Percentiles rank a stretch among this genome's conserved stretches.
phyloP scores from a whole-genome alignment of 1,140 invertebrate species.

The Ceratina australensis region DNA sequence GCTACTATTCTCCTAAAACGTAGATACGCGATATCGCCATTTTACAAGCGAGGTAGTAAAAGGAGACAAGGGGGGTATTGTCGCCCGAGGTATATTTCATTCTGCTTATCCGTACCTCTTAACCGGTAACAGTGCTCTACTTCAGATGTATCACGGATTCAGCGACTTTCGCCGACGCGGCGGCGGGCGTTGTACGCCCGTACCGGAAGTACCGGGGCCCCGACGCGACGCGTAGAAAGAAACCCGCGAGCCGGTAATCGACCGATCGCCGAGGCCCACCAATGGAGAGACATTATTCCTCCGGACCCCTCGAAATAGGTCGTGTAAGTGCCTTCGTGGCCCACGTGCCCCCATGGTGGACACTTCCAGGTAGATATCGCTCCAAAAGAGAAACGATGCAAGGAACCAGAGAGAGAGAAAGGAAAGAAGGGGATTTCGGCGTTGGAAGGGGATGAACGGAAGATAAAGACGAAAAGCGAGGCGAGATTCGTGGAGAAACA shows the following conservation, averaged over 20 bases:
- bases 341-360: conserved; percentile 56
- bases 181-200: background rate
- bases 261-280: conserved; percentile 63
- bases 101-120: conserved; percentile 44
- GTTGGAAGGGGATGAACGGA: conserved; percentile 11
- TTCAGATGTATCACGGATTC: conserved; percentile 45
- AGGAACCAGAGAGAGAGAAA: background rate
- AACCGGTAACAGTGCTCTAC: conserved; percentile 42
- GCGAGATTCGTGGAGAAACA: conserved; percentile 39
- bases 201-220: conserved; percentile 45
- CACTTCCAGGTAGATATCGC: conserved; percentile 63
- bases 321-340: conserved; percentile 63
- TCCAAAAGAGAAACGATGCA: conserved; percentile 26
- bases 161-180: conserved; percentile 41
- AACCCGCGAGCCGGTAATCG: conserved; percentile 51
- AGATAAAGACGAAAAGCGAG: conserved; percentile 31
- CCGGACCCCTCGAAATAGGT: conserved; percentile 59
- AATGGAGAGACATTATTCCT: conserved; percentile 71
- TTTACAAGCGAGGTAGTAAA: too few relatives aligned
- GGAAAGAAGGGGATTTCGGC: background rate
- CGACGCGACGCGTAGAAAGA: conserved; percentile 21
- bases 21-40: conserved; percentile 3
- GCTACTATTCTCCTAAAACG: conserved; percentile 15
- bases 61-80: too few relatives aligned
- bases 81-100: conserved; percentile 39